Base-by-base conservation (phyloP, 1,140 invertebrate genomes). In the Zaprionus inermis region DNA sequence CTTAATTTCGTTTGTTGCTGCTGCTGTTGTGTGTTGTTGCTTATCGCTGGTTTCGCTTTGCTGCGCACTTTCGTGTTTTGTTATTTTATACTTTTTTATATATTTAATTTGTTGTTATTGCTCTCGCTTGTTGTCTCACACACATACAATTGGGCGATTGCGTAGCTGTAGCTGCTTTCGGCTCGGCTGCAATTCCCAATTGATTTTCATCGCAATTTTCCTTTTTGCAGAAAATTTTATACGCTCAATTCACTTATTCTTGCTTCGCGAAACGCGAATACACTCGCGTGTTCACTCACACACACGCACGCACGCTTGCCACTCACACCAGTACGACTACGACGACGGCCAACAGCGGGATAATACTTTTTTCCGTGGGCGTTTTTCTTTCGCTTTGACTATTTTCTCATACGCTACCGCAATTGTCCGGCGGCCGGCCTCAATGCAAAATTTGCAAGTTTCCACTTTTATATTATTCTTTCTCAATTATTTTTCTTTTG, bases 281-380 rank as follows among this genome's bases (percentile, higher is more conserved):
- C 58, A 44, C 60, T 60, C 59, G 59, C 5, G 44, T 7, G 41
- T 20, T 44, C 5, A n/a, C 41, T 63, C 44, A 60, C 56, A 11
- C 12, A n/a, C 10, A 52, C 11, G 34, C 12, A 44, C 20, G 30
- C 55, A 69, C 61, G 54, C 59, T 41, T 54, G 49, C 16, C 74
- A 44, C 55, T 30, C 63, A 24, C 66, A 55, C 44, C 38, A 44
- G 16, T 41, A 44, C 7, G 38, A 44, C 38, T 14, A n/a, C 14
- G n/a, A 16, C 38, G n/a, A 44, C 38, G 38, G 7, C 38, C 7
- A 16, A n/a, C n/a, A 44, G 38, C 60, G 38, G 10, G 22, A 58
- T 60, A 76, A 81, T 58, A 76, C 72, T 77, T 79, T 83, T 82
- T 59, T 65, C 81, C 68, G 81, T 67, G 66, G 76, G 82, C 76